Evolutionary conservation across 2,888 invertebrate genomes (phyloP), one percentile per base, ranked within the genome.

Genomic region (Eucriotettix oculatus): DNA sequence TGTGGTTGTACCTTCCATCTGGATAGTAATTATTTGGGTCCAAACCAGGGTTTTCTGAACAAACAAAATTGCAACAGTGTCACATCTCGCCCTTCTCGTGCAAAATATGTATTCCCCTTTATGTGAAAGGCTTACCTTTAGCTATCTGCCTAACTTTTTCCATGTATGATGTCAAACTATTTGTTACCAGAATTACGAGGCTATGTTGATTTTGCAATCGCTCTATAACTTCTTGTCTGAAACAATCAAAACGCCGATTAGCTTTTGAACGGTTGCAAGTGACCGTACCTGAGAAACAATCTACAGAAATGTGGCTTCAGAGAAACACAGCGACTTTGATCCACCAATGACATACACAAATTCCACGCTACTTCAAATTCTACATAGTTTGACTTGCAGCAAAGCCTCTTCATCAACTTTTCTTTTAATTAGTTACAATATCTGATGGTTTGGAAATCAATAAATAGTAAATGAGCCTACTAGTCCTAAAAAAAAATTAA

Each of bases 131-230:
- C 65, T 65, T 66, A 74, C 76, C 74, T 74, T 80, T 81, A 56
- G 79, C 79, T 66, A 82, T 72, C 59, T 76, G 76, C 63, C 92
- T 79, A 64, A 93, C 87, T 69, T 85, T 84, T 63, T 91, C 89
- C 91, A 96, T 93, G 70, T 96, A 97, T 64, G 79, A 78, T 10
- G 88, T 90, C 68, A 96, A 82, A 73, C 93, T 96, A 74, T 93
- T 88, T 3, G 95, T 91, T 66, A 96, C 93, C 67, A 95, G 81
- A 73, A 94, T 90, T 66, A 97, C 95, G 64, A 96, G 83, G 58
- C 90, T 87, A 76, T 96, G 93, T 71, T 92, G 89, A 69, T 85
- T 86, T 75, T 96, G 95, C 66, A 97, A 78, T 61, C 91, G 81
- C 72, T 91, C 92, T 68, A 96, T 94, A 62, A 93, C 86, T 73